Base-by-base conservation (phyloP, 2,113 vertebrate genomes). In the Cyanistes caeruleus region DNA sequence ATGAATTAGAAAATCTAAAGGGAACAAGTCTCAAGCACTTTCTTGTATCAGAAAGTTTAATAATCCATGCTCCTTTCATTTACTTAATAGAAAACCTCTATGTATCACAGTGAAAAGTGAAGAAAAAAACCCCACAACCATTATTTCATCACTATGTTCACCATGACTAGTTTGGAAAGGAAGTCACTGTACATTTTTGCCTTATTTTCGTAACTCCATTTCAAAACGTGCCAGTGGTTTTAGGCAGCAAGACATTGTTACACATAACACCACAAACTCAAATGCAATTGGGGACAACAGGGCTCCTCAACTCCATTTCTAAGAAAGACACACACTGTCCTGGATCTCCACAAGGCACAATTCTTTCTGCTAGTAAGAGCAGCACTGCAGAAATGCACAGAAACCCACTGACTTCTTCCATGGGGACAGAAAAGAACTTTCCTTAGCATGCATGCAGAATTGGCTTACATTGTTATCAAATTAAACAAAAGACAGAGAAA, bases 151-250 rank as follows among this genome's bases (percentile, higher is more conserved):
- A 31, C 56, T 35, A 56, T 49, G 35, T 25, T 62, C 33, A 55
- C 69, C 30, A 35, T 35, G 39, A 59, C 65, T 12, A 33, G 4
- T 25, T 58, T 44, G 15, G n/a, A 76, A 39, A 88, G 80, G 88
- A 94, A 90, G 75, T 62, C 37, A 33, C 51, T 53, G 49, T 10
- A 52, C 3, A 22, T 22, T 83, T 93, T 4, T 86, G 37, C 51
- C 55, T 77, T 46, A 19, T 56, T 94, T 92, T 90, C 15, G 1
- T 58, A 73, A 90, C 33, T 88, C 59, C 14, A 31, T 93, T 96
- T 91, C 87, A 90, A 94, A 93, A 87, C 21, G 27, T 4, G 12
- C 25, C 12, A 16, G 79, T 46, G 75, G 85, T 31, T 90, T 93
- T 44, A 76, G 58, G 58, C 72, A 79, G 59, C 49, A 88, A 56